Conservation (phyloP, 92 coral and sea anemone genomes). For the Zoanthus solanderi region DNA sequence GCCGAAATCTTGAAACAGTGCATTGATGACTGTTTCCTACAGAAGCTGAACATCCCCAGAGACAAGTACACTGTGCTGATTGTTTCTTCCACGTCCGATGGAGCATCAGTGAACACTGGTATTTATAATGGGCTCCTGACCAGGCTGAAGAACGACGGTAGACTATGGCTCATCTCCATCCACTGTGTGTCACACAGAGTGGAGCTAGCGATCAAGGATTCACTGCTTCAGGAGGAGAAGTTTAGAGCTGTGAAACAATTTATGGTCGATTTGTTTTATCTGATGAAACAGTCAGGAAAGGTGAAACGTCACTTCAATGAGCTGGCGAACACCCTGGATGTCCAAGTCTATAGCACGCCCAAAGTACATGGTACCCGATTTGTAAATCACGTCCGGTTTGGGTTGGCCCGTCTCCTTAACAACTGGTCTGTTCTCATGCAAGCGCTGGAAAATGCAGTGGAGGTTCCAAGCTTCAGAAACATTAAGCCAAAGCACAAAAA, state of each 20-base stretch:
- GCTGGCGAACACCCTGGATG: conserved; percentile 40
- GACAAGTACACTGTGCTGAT: conserved; percentile 42
- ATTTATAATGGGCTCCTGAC: conserved; percentile 52
- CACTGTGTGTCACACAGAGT: conserved; percentile 50
- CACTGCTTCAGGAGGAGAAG: conserved; percentile 20
- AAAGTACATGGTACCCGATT: conserved; percentile 60
- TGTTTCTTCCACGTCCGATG: conserved; percentile 57
- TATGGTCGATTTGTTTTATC: conserved; percentile 29
- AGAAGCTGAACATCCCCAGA: conserved; percentile 36
- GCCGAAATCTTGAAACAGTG: conserved; percentile 40
- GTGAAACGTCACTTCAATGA: conserved; percentile 47
- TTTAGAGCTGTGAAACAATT: conserved; percentile 53
- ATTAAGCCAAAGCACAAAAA: conserved; percentile 36
- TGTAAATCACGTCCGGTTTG: conserved; percentile 55
- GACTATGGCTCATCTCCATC: conserved; percentile 60
- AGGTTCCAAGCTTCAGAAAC: conserved; percentile 27
- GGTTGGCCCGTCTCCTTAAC: conserved; percentile 48
- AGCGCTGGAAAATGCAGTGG: conserved; percentile 47
- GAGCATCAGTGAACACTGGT: conserved; percentile 60
- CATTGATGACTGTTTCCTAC: conserved; percentile 48
- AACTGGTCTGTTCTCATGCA: conserved; percentile 54
- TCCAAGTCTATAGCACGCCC: conserved; percentile 44
- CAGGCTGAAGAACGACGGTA: conserved; percentile 41
- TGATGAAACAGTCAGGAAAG: conserved; percentile 51
- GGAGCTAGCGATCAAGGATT: conserved; percentile 55